Base-by-base conservation (phyloP, 2,797 vertebrate genomes). In the Cirrhinus mrigala region DNA sequence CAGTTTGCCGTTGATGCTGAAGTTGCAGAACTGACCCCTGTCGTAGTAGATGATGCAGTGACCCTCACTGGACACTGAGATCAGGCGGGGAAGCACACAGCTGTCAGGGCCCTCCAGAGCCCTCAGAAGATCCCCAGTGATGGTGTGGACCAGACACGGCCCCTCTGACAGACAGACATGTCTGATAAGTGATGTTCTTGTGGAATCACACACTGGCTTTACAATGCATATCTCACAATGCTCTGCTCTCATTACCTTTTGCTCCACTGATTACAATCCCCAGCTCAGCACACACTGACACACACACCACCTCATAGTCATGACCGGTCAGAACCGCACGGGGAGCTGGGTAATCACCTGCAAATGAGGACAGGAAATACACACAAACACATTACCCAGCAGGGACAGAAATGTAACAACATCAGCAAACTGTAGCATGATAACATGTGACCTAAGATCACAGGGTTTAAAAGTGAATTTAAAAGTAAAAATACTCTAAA, bases 41-140 rank as follows among this genome's bases (percentile, higher is more conserved):
- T 99, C 98, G 3, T 98, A 99, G 95, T 98, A 98, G 93, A 99
- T 99, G 94, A 99, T 98, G 91, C 98, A 99, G 94, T 99, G 98
- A 88, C 98, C 98, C 89, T 97, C 98, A 44, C 98, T 99, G 91
- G 98, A 99, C 86, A 99, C 98, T 0, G 97, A 96, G 93, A 99
- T 99, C 91, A 99, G 92, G 70, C 97, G 96, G 15, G 98, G 98
- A 54, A 94, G 94, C 87, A 95, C 90, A 90, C 97, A 98, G 93
- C 95, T 95, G 81, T 99, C 97, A 18, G 98, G 98, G 68, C 97
- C 98, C 89, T 99, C 98, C 18, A 99, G 94, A 87, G 98, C 97
- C 90, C 98, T 95, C 85, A 99, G 95, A 89, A 99, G 94, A 89
- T 99, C 98, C 85, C 98, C 98, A n/a, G 98, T 99, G 93, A 99